Conservation (phyloP, 1,140 invertebrate genomes). For the Trissolcus basalis region DNA sequence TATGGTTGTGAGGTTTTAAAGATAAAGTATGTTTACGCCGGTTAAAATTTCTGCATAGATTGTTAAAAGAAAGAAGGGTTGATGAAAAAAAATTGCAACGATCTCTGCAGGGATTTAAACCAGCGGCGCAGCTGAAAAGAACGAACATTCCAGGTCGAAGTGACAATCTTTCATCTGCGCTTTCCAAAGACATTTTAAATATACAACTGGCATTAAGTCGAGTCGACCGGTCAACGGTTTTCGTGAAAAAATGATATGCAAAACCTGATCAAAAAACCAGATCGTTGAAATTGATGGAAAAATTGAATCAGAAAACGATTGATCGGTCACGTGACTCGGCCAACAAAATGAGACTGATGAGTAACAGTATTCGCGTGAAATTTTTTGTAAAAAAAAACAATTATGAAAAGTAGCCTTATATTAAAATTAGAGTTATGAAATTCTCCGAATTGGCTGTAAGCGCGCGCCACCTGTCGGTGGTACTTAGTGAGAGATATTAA, state of each 20-base stretch:
- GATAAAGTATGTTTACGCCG: conserved; percentile 65
- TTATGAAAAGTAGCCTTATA: conserved; percentile 70
- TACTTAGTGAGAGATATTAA: conserved; percentile 74
- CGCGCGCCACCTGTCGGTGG: conserved; percentile 53
- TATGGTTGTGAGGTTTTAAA: conserved; percentile 75
- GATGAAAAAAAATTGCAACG: background rate
- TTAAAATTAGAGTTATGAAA: conserved; percentile 71
- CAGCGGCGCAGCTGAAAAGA: conserved; percentile 42
- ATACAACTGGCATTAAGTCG: conserved; percentile 75
- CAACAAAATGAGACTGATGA: conserved; percentile 74
- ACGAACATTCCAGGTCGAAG: conserved; percentile 46
- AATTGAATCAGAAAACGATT: conserved; percentile 5
- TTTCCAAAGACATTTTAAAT: conserved; percentile 52
- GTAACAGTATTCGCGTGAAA: conserved; percentile 73
- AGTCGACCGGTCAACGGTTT: conserved; percentile 15
- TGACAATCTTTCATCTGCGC: conserved; percentile 57
- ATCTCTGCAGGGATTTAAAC: conserved; percentile 28
- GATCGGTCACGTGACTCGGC: conserved; percentile 41
- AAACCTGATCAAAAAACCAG: too few species aligned
- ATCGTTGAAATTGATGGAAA: background rate
- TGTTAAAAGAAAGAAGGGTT: background rate
- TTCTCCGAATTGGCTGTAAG: conserved; percentile 73
- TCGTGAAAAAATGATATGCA: background rate
- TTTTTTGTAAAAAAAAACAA: conserved; percentile 61
- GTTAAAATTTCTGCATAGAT: conserved; percentile 8